These are phyloP conservation scores for Belgica antarctica DNA, from an alignment of 2,888 invertebrate genomes.

Conservation along the genomic window DNA sequence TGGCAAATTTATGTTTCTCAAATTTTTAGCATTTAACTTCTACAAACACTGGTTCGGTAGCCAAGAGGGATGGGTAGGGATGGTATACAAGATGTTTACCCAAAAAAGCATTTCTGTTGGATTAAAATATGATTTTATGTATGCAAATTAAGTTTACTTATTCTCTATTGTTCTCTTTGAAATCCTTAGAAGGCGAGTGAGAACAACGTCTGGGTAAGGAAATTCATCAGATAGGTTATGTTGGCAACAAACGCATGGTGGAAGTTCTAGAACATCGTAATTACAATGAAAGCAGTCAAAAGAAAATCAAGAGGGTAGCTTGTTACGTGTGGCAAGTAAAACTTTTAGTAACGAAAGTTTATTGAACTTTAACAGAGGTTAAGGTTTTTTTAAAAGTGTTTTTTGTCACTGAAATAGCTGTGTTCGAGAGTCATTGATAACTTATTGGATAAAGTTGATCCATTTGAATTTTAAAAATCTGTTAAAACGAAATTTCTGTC, in stretches of 20 bases:
- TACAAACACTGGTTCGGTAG: slow-evolving; percentile 11
- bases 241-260: slow-evolving; percentile 12
- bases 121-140: slow-evolving; percentile 19
- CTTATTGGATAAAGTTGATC: too few species aligned
- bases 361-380: too few species aligned
- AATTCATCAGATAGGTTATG: slow-evolving; percentile 6
- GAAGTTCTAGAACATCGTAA: slow-evolving; percentile 2
- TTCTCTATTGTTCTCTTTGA: background rate
- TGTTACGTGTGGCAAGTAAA: too few species aligned
- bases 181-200: background rate
- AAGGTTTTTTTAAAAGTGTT: too few species aligned
- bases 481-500: too few species aligned
- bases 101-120: background rate
- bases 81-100: background rate
- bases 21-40: background rate
- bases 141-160: slow-evolving; percentile 25
- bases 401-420: too few species aligned
- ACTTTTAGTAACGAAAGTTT: too few species aligned
- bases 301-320: background rate
- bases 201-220: background rate
- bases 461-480: too few species aligned
- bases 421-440: too few species aligned
- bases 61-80: background rate
- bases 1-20: slow-evolving; percentile 8
- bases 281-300: background rate